Conservation (phyloP, 92 coral and sea anemone species). For the Nematostella vectensis region DNA sequence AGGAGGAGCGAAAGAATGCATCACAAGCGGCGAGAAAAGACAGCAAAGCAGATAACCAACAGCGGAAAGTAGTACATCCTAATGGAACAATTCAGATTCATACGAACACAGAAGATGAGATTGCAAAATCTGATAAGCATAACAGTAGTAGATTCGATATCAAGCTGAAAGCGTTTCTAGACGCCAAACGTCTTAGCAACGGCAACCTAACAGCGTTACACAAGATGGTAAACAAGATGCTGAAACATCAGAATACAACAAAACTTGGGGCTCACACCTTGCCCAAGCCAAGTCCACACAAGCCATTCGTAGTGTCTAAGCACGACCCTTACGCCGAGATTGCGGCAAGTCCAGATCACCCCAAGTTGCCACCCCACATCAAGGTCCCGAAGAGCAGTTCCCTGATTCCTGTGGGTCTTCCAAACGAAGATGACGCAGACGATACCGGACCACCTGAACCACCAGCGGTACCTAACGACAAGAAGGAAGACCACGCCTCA, state of each 20-base stretch:
- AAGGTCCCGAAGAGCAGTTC: slow-evolving; percentile 41
- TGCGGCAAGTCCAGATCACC: slow-evolving; percentile 89
- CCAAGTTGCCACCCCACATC: slow-evolving; percentile 71
- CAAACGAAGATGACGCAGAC: slow-evolving; percentile 6
- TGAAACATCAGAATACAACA: background rate
- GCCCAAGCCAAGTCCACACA: background rate
- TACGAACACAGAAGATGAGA: slow-evolving; percentile 10
- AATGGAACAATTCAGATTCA: background rate
- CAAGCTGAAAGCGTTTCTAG: slow-evolving; percentile 4
- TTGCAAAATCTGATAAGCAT: background rate
- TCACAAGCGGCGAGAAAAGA: background rate
- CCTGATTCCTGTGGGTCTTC: slow-evolving; percentile 22
- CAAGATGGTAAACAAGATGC: slow-evolving; percentile 3
- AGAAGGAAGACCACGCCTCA: no score
- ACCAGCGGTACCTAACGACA: background rate
- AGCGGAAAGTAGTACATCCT: no score
- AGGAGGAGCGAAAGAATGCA: background rate
- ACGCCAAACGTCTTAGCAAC: background rate
- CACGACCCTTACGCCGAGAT: slow-evolving; percentile 85
- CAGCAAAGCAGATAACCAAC: background rate
- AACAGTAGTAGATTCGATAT: background rate
- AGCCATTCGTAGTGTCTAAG: background rate
- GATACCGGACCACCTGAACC: background rate
- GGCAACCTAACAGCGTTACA: slow-evolving; percentile 1
- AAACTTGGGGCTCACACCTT: slow-evolving; percentile 4